These are phyloP conservation scores for Chloropsis cyanopogon DNA, from an alignment of 2,113 vertebrate genomes.

Conservation along the genomic window DNA sequence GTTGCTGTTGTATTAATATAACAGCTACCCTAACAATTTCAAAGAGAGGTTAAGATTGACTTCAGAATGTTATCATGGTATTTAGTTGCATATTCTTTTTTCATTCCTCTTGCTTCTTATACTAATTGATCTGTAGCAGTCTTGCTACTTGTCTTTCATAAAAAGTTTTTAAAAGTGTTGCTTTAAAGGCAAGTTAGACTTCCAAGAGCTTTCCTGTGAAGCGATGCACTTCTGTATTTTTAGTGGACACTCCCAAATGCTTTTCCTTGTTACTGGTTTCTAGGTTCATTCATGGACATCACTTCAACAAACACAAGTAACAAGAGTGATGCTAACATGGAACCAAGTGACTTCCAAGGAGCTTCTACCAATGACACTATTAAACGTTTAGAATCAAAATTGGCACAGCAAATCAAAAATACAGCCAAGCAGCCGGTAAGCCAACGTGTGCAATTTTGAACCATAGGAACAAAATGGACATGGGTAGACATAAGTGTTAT, in stretches of 20 bases:
- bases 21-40: background rate
- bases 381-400: constrained; percentile 90
- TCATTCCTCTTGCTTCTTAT: background rate
- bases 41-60: background rate
- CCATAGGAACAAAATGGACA: background rate
- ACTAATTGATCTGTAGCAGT: background rate
- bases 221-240: background rate
- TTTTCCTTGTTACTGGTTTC: background rate
- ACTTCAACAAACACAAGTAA: constrained; percentile 91
- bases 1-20: background rate
- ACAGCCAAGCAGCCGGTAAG: constrained; percentile 79
- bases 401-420: constrained; percentile 84
- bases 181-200: background rate
- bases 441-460: background rate
- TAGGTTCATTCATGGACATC: constrained; percentile 90
- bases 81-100: background rate
- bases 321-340: constrained; percentile 90
- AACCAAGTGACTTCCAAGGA: constrained; percentile 86
- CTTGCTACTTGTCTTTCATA: background rate
- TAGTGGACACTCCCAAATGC: background rate
- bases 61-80: background rate
- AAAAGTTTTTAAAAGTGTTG: background rate
- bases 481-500: background rate
- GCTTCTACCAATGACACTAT: constrained; percentile 93
- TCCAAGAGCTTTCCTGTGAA: background rate